A percentile compares a stretch with the other conserved stretches of the same genome.
phyloP scores from a whole-genome alignment of 2,888 invertebrate genomes.

The Chloroclystis v-ata region DNA sequence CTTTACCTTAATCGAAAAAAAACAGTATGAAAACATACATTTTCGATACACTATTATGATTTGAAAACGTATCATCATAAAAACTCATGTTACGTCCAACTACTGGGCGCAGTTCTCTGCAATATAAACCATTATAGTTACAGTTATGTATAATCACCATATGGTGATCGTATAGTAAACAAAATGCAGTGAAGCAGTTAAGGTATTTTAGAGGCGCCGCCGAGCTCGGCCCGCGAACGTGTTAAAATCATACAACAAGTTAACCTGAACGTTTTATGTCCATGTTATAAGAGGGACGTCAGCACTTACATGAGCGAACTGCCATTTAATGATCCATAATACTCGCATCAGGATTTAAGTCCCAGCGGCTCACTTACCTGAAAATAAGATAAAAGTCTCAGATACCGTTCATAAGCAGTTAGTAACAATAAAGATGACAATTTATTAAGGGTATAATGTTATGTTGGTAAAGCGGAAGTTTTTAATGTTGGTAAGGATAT shows the following conservation, averaged over 20 bases:
- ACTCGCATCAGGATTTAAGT: constrained; percentile 9
- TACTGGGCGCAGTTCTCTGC: too few species aligned
- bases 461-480: constrained; percentile 34
- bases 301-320: constrained; percentile 5
- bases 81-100: too few species aligned
- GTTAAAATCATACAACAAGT: background rate
- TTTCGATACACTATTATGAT: too few species aligned
- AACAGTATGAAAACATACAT: too few species aligned
- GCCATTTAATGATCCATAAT: constrained; percentile 3
- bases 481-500: constrained; percentile 23
- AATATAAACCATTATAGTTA: too few species aligned
- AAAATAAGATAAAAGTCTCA: constrained; percentile 40
- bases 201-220: too few species aligned
- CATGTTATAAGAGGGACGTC: background rate
- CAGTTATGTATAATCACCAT: too few species aligned
- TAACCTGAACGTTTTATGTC: too few species aligned
- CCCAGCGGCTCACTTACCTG: constrained; percentile 43
- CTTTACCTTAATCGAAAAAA: too few species aligned
- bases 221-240: background rate
- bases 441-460: constrained; percentile 35
- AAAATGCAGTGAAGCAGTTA: too few species aligned
- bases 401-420: constrained; percentile 35
- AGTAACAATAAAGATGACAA: constrained; percentile 36
- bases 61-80: too few species aligned
- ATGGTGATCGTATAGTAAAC: too few species aligned